These are phyloP conservation scores for Drosophila cardini DNA, from an alignment of 1,140 invertebrate species.

Conservation along the genomic window DNA sequence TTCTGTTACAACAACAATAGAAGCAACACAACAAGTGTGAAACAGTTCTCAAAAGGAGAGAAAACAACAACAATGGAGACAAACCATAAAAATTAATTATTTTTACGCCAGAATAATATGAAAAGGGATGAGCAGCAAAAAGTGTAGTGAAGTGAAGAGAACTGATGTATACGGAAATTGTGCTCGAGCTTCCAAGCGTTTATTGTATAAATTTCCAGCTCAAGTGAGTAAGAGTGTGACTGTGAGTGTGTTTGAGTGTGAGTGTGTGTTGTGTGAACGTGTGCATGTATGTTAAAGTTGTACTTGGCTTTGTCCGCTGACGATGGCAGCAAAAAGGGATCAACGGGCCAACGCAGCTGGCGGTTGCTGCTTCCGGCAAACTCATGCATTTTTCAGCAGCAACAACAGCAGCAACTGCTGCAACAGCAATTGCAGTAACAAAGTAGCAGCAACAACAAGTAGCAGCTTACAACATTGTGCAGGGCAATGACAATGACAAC, in stretches of 20 bases:
- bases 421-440: conserved; percentile 39
- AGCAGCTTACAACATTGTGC: conserved; percentile 45
- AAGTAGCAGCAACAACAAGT: conserved; percentile 43
- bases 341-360: conserved; percentile 60
- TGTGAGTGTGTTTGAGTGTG: not conserved
- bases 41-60: conserved; percentile 1
- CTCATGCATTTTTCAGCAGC: conserved; percentile 72
- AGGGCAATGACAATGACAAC: conserved; percentile 62
- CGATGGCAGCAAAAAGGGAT: conserved; percentile 49
- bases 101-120: conserved; percentile 47
- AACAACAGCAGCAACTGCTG: conserved; percentile 16
- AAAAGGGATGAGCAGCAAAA: conserved; percentile 35
- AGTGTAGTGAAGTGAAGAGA: conserved; percentile 56
- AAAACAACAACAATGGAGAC: conserved; percentile 30
- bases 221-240: not conserved
- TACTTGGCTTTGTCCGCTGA: conserved; percentile 43
- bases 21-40: conserved; percentile 13
- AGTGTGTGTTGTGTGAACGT: not conserved
- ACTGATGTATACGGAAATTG: conserved; percentile 71
- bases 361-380: conserved; percentile 60
- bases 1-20: conserved; percentile 12
- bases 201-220: conserved; percentile 68
- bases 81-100: conserved; percentile 76
- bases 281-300: conserved; percentile 14
- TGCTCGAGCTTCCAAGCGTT: conserved; percentile 50